Conservation (phyloP, 1,140 invertebrate genomes). For the Hylaeus volcanicus region DNA sequence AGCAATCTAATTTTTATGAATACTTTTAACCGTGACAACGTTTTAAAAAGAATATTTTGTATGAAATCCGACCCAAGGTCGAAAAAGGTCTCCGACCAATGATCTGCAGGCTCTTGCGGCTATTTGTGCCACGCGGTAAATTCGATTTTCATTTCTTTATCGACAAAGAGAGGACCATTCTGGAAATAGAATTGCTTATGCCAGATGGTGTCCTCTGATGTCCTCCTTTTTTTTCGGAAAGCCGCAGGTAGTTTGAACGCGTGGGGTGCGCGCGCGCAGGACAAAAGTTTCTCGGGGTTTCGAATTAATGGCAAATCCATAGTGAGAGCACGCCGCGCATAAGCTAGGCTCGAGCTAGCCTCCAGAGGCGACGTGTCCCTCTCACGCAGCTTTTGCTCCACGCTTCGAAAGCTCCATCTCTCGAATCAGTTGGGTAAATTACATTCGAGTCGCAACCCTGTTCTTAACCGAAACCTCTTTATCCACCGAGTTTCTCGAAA, state of each 20-base stretch:
- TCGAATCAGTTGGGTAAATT: constrained; percentile 29
- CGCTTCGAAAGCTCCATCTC: constrained; percentile 64
- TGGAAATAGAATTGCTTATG: constrained; percentile 16
- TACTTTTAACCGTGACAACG: too few relatives aligned
- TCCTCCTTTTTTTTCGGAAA: constrained; percentile 56
- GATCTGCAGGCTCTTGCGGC: neutral
- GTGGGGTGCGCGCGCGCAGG: constrained; percentile 58
- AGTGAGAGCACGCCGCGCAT: constrained; percentile 64
- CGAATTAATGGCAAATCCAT: constrained; percentile 78
- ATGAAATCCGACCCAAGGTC: too few relatives aligned
- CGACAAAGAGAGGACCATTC: neutral
- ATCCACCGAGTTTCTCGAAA: neutral
- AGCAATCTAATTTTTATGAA: too few relatives aligned
- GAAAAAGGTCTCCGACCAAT: too few relatives aligned
- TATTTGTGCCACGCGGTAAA: too few relatives aligned
- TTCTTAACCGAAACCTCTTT: neutral
- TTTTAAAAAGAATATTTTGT: too few relatives aligned
- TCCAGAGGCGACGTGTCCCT: constrained; percentile 24
- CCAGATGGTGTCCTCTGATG: constrained; percentile 41
- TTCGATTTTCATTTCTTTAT: neutral
- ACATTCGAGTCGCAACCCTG: neutral
- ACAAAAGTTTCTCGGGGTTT: constrained; percentile 69
- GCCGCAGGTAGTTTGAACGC: constrained; percentile 66
- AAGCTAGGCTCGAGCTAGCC: constrained; percentile 54
- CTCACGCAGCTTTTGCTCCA: constrained; percentile 2